Base-by-base conservation (phyloP, 1,140 invertebrate species). In the Procambarus virginalis region DNA sequence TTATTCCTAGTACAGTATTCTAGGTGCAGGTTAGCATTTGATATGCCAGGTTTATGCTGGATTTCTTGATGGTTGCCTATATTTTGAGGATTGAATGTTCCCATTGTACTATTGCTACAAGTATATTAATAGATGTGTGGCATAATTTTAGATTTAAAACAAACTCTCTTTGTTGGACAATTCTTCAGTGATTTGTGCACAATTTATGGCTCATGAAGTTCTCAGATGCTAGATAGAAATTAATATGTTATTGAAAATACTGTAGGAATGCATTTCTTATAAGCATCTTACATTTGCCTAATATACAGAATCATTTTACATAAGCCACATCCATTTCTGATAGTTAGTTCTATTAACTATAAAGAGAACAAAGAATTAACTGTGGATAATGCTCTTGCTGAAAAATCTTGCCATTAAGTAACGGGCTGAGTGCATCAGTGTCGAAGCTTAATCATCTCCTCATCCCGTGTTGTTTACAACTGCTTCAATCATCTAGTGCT, bases 171-270 rank as follows among this genome's bases (percentile, higher is more conserved):
- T 90, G 89, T 90, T 90, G 89, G 77, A 90, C 89, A 85, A 84
- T 90, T 90, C 83, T 90, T 85, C 83, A 90, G 89, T 90, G 89
- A 90, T 90, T 85, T 90, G 83, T 90, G 89, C 89, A 90, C 89
- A 90, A 90, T 84, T 89, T 81, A 84, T 85, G 89, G 82, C 89
- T 85, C 83, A 79, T 84, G 89, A 90, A 89, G 70, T 89, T 89
- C 70, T 89, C 87, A 83, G 87, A 89, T 89, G 87, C 87, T 89
- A 89, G 79, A 77, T 83, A 89, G 79, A 89, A 80, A 89, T 82
- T 83, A 73, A 83, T 68, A 89, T 89, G 81, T 89, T 88, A 88
- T 58, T 88, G 86, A 88, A 81, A 81, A 83, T 76, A 84, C 76
- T 82, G 70, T 89, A 89, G 87, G 58, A 83, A 89, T 89, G 80